These are phyloP conservation scores for Bubalus kerabau DNA, from an alignment of 2,113 vertebrate genomes.

Conservation along the genomic window DNA sequence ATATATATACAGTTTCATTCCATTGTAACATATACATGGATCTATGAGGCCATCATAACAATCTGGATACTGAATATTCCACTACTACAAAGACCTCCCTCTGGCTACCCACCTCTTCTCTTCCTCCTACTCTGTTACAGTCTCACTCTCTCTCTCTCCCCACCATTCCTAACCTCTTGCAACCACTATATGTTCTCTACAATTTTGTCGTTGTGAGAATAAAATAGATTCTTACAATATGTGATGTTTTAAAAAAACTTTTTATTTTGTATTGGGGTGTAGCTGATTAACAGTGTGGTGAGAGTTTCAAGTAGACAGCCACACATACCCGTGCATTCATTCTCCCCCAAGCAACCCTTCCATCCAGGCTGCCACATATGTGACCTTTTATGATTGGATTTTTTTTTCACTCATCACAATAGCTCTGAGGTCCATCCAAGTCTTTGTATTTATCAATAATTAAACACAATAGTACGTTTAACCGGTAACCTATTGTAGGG, in stretches of 20 bases:
- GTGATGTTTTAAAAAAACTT: background rate
- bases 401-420: background rate
- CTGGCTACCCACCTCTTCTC: too few species aligned
- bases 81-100: background rate
- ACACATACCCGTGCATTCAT: fast-evolving
- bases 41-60: background rate
- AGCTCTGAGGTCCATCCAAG: background rate
- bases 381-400: background rate
- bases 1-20: background rate
- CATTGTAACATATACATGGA: background rate
- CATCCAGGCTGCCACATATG: background rate
- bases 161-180: background rate
- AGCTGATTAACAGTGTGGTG: background rate
- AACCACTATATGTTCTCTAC: background rate
- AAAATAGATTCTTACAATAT: background rate
- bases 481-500: background rate
- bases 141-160: background rate
- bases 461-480: background rate
- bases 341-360: background rate
- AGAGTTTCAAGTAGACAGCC: background rate
- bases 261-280: background rate
- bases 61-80: background rate
- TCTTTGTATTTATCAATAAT: background rate
- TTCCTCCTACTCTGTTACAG: background rate
- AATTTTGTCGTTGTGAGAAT: background rate